Conservation (phyloP, 2,888 invertebrate genomes). For the Venustoraphidia nigricollis region DNA sequence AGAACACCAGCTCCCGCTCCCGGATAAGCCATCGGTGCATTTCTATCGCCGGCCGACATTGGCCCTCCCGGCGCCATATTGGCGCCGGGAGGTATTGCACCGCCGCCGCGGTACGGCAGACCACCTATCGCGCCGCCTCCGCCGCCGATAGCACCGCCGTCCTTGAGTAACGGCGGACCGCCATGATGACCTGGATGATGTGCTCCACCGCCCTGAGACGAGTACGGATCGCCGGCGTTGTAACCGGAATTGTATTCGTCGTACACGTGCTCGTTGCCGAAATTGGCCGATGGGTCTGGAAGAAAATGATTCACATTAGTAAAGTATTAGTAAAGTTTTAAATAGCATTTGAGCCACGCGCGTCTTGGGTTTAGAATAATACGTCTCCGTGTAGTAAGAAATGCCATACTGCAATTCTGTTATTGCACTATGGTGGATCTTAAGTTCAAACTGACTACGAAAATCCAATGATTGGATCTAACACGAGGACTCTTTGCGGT, state of each 20-base stretch:
- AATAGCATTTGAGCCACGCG: constrained; percentile 10
- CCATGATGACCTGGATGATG: constrained; percentile 5
- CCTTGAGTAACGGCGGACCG: not conserved
- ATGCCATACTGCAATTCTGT: no score
- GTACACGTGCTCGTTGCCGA: constrained; percentile 4
- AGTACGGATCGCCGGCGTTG: constrained; percentile 4
- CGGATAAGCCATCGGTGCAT: not conserved
- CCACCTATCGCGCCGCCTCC: constrained; percentile 9
- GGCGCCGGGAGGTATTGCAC: constrained; percentile 10
- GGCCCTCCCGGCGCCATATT: constrained; percentile 15
- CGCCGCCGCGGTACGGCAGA: constrained; percentile 18
- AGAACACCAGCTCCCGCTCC: constrained; percentile 6
- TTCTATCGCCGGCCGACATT: constrained; percentile 1
- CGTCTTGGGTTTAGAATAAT: constrained; percentile 16
- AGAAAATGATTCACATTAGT: not conserved
- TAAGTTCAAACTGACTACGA: no score
- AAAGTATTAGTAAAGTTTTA: not conserved
- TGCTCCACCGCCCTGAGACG: constrained; percentile 1
- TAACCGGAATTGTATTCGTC: constrained; percentile 3
- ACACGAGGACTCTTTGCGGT: no score
- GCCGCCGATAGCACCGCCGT: constrained; percentile 2
- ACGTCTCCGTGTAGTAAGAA: no score
- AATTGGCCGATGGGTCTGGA: constrained; percentile 3
- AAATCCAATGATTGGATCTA: no score
- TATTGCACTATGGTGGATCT: no score